phyloP scores from a whole-genome alignment of 1,140 invertebrate genomes.

The Drosophila busckii region DNA sequence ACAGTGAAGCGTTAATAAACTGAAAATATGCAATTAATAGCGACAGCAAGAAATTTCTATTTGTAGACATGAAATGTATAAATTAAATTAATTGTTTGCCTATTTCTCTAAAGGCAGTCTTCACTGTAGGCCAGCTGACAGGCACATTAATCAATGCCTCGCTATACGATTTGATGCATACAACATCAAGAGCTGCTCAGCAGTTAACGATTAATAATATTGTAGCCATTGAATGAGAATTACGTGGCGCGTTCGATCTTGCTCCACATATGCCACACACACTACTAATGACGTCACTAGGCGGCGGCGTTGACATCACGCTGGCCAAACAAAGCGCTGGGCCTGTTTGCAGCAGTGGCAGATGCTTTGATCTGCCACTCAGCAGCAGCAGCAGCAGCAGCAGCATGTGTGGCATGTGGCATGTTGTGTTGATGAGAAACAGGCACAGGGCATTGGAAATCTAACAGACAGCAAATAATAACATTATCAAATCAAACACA shows the following conservation, averaged over 20 bases:
- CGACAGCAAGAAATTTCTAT: not conserved
- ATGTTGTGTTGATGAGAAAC: conserved; percentile 30
- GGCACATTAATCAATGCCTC: conserved; percentile 31
- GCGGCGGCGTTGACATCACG: conserved; percentile 60
- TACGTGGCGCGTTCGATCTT: conserved; percentile 43
- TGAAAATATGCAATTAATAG: not conserved
- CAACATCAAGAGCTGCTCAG: not conserved
- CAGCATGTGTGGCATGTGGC: not conserved
- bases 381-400: conserved; percentile 4
- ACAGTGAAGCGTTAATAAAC: conserved; percentile 31
- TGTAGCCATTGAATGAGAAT: conserved; percentile 38
- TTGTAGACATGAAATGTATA: not conserved
- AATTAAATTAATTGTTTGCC: too few relatives aligned
- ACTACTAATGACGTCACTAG: conserved; percentile 52
- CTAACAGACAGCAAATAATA: conserved; percentile 68
- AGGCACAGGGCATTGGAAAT: conserved; percentile 41
- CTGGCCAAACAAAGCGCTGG: conserved; percentile 32
- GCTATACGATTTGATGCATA: not conserved
- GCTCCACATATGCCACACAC: conserved; percentile 32
- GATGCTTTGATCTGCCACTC: conserved; percentile 54
- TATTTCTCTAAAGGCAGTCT: conserved; percentile 1
- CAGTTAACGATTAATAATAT: conserved; percentile 40
- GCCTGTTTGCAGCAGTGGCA: conserved; percentile 19
- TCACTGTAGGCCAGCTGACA: conserved; percentile 21
- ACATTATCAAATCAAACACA: conserved; percentile 67